Conservation (phyloP, 2,888 invertebrate species). For the Andrena marginata region DNA sequence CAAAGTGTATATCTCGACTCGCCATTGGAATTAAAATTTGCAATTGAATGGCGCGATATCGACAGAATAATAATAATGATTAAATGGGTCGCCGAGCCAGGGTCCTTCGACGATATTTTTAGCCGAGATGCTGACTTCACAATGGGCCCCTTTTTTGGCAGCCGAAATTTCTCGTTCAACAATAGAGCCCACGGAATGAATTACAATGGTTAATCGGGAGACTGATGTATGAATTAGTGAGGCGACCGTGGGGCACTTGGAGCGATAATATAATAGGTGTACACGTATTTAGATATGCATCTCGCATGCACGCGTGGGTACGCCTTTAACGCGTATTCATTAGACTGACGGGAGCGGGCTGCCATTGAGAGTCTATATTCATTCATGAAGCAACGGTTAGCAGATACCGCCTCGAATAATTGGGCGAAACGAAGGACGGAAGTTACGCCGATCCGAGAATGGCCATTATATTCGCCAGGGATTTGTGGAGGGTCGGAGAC, state of each 20-base stretch:
- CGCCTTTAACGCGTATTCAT: constrained; percentile 40
- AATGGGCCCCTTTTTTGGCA: constrained; percentile 8
- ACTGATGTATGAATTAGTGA: background rate
- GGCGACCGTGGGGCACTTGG: background rate
- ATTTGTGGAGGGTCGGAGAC: too few relatives aligned
- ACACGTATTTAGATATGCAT: constrained; percentile 51
- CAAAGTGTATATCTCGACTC: too few relatives aligned
- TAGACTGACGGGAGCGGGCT: constrained; percentile 32
- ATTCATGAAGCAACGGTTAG: constrained; percentile 41
- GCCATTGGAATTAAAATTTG: too few relatives aligned
- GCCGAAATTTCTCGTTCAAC: constrained; percentile 29
- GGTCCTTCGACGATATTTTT: constrained; percentile 14
- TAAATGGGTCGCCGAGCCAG: background rate
- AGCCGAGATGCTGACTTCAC: constrained; percentile 10
- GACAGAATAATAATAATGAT: background rate
- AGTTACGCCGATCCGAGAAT: background rate
- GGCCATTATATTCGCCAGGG: background rate
- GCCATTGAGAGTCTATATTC: constrained; percentile 34
- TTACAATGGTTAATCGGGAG: constrained; percentile 43
- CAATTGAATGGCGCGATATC: background rate
- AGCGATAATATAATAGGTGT: constrained; percentile 22
- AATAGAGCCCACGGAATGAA: constrained; percentile 32
- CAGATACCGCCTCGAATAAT: constrained; percentile 42
- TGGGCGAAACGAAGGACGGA: constrained; percentile 13
- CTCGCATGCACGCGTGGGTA: constrained; percentile 35